Base-by-base conservation (phyloP, 92 coral and sea anemone species). In the Zoanthus solanderi region DNA sequence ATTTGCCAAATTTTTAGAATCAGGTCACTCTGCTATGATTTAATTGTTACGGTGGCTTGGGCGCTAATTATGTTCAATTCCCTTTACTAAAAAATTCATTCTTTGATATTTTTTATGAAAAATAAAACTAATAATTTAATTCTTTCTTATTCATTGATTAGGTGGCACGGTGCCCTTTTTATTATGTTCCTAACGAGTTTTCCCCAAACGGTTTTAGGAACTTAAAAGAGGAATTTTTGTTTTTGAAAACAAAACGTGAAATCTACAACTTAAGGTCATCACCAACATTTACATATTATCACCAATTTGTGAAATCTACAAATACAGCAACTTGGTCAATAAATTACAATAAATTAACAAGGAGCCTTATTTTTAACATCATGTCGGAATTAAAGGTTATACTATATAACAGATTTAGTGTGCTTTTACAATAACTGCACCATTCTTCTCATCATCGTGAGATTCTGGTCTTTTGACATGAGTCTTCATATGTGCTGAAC, bases 401-500 rank as follows among this genome's bases (percentile, higher is more conserved):
- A 81, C 46, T 67, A 60, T 65, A 65, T 46, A 28, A 37, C 28
- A 34, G 31, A 37, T 63, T 81, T 47, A 81, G 18, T 81, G 85
- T 9, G 85, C 75, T 45, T 81, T 81, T 28, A 23, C 44, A 29
- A 81, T 77, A 45, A 77, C 82, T 52, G 82, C 75, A 65, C 85
- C 32, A 78, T 45, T 53, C 88, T 84, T 84, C 23, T 30, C 75
- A 8, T 93, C 92, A 46, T 86, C 92, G 56, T 96, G 97, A 34
- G 95, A 94, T 63, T 95, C 99, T 1, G 96, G 95, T 57, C 99
- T 87, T 71, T 96, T 96, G 54, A 96, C 99, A 85, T 96, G 99
- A 15, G 99, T 96, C 83, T 96, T 96, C 99, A 96, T 96, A 92
- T 96, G 99, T 1, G 99, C 99, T 15, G 99, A 96, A 66, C 99